A percentile compares a stretch with the other conserved stretches of the same genome.
Conservation (phyloP, 1,140 invertebrate species). For the Trichonephila inaurata region DNA sequence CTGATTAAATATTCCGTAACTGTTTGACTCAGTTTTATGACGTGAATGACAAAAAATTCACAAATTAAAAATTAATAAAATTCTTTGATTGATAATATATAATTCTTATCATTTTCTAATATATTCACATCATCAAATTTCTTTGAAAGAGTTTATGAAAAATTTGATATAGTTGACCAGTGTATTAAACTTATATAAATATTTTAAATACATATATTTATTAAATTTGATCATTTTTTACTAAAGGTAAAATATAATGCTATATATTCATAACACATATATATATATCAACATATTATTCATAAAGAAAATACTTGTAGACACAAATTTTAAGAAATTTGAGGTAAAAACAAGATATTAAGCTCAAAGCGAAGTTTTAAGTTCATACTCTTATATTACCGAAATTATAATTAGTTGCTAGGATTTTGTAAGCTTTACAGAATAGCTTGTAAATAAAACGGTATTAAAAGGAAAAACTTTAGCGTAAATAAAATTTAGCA, state of each 20-base stretch:
- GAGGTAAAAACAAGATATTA: background rate
- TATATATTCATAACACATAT: background rate
- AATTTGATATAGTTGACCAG: background rate
- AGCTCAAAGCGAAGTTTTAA: background rate
- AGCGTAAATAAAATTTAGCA: too few relatives aligned
- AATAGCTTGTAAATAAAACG: too few relatives aligned
- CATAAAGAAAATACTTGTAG: background rate
- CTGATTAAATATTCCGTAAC: too few relatives aligned
- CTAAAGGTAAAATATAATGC: background rate
- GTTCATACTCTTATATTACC: background rate
- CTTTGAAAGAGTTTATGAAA: background rate
- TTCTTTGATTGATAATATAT: too few relatives aligned
- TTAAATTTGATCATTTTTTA: background rate
- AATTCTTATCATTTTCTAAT: too few relatives aligned
- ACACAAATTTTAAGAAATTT: background rate
- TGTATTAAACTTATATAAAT: too few relatives aligned
- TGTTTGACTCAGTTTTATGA: too few relatives aligned
- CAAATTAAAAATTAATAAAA: too few relatives aligned
- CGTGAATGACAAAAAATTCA: too few relatives aligned
- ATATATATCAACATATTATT: background rate
- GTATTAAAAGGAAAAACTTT: too few relatives aligned
- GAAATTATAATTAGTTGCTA: too few relatives aligned
- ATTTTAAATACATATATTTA: background rate
- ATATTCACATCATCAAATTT: slow-evolving; percentile 2
- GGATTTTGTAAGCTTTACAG: too few relatives aligned